These are phyloP conservation scores for Ellobium chinense DNA, from an alignment of 2,888 invertebrate species.

Conservation along the genomic window DNA sequence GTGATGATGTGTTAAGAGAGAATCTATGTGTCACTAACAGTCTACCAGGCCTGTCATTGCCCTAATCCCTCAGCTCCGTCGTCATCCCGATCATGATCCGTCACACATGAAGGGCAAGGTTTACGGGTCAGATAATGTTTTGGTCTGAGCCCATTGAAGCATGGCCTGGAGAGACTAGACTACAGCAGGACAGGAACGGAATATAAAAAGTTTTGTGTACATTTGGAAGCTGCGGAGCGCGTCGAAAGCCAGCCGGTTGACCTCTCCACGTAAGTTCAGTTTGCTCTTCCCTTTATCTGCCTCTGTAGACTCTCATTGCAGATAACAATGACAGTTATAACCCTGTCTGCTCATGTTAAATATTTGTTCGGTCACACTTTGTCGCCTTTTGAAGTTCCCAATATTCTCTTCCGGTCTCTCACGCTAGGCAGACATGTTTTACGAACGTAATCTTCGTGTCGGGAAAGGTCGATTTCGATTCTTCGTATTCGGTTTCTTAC, in stretches of 20 bases:
- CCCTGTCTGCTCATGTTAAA: not conserved
- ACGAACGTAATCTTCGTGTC: no score
- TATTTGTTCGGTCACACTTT: not conserved
- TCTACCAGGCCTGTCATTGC: no score
- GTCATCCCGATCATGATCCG: no score
- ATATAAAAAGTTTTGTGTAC: not conserved
- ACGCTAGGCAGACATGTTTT: no score
- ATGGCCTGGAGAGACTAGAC: not conserved
- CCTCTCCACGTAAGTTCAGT: not conserved
- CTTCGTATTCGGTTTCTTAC: no score
- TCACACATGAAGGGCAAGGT: no score
- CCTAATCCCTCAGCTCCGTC: no score
- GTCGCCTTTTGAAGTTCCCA: not conserved
- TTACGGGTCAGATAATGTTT: no score
- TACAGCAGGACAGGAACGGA: not conserved
- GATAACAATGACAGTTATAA: not conserved
- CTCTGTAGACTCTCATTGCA: not conserved
- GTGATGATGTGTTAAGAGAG: no score
- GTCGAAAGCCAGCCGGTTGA: not conserved
- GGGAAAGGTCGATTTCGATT: no score
- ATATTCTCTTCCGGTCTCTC: no score
- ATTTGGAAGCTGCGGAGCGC: not conserved
- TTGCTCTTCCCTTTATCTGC: not conserved
- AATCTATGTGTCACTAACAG: no score
- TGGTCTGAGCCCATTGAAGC: not conserved